phyloP scores from a whole-genome alignment of 2,113 vertebrate species.

The Rhinoptilus africanus region DNA sequence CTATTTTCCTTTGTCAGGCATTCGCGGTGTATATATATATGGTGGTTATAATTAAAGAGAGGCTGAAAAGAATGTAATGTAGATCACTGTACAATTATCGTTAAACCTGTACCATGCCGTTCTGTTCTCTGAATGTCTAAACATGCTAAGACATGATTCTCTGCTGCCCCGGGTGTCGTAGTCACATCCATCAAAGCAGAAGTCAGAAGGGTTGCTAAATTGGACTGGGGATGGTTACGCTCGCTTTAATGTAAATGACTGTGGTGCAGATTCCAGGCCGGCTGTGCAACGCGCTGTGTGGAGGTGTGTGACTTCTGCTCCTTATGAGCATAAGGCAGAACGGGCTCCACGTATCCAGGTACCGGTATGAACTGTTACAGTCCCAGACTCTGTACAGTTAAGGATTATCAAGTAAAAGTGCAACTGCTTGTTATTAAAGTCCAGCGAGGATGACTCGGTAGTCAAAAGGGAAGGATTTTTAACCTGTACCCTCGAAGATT shows the following conservation, averaged over 20 bases:
- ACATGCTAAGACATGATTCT: background rate
- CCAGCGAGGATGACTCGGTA: background rate
- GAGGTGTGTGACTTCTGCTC: background rate
- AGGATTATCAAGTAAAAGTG: background rate
- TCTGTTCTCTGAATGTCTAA: background rate
- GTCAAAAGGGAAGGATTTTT: background rate
- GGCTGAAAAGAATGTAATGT: background rate
- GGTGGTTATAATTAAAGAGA: background rate
- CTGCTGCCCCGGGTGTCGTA: background rate
- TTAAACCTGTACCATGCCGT: background rate
- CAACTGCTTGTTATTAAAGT: background rate
- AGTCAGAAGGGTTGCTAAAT: background rate
- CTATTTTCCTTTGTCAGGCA: background rate
- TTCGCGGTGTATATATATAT: background rate
- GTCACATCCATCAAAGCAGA: background rate
- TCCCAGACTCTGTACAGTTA: background rate
- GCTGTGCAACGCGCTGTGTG: background rate
- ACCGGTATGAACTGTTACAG: rapidly evolving
- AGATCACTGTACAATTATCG: background rate
- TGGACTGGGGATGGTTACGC: background rate
- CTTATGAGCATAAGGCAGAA: background rate
- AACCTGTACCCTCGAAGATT: background rate
- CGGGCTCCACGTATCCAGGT: rapidly evolving
- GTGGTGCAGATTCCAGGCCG: background rate
- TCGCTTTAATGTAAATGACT: background rate